These are phyloP conservation scores for Callospermophilus lateralis DNA, from an alignment of 2,113 vertebrate species.

Conservation along the genomic window DNA sequence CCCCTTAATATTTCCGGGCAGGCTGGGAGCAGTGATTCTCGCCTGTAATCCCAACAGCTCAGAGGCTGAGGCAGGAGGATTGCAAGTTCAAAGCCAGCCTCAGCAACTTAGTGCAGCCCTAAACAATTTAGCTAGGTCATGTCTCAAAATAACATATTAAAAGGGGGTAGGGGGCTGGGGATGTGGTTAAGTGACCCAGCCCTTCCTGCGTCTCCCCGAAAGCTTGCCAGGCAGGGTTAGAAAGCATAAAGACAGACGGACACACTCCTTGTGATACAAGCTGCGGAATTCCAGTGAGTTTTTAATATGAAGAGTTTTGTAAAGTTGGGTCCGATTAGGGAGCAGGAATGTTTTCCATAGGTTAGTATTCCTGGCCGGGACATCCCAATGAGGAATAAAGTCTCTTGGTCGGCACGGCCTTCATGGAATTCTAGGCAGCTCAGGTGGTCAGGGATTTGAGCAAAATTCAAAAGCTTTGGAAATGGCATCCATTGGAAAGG, in stretches of 20 bases:
- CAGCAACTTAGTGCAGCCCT: no score
- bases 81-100: no score
- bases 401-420: not conserved
- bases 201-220: no score
- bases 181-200: no score
- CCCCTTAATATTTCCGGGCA: not conserved
- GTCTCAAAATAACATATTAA: no score
- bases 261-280: not conserved
- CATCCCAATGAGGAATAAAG: not conserved
- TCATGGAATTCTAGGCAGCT: not conserved
- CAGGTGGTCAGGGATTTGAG: not conserved
- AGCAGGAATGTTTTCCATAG: not conserved
- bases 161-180: no score
- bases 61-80: no score
- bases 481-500: not conserved
- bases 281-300: not conserved
- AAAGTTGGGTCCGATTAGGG: not conserved
- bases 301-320: not conserved
- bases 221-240: not conserved
- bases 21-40: no score
- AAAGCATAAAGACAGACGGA: not conserved
- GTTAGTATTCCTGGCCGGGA: not conserved
- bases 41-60: no score
- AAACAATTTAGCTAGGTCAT: no score
- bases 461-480: conserved; percentile 20